Base-by-base conservation (phyloP, 2,888 invertebrate species). In the Seira ritae region DNA sequence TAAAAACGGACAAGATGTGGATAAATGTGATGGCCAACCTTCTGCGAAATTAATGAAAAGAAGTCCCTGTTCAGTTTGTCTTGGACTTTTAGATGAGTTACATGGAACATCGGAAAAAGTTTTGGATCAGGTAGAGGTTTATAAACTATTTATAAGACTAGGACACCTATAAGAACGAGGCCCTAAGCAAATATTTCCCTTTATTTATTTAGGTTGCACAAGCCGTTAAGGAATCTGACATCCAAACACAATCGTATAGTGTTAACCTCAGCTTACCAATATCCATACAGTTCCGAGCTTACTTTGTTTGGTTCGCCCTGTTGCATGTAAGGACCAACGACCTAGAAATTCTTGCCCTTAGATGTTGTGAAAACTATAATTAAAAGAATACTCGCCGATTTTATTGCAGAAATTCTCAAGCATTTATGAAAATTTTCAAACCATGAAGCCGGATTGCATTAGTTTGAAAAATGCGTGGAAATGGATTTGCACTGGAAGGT, bases 381-480 rank as follows among this genome's bases (percentile, higher is more conserved):
- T n/a, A n/a, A n/a, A n/a, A n/a, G n/a, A n/a, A n/a, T n/a, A n/a
- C n/a, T n/a, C n/a, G n/a, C 8, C 31, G 8, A 31, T 31, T 31
- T 50, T 20, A 3, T 42, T 83, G 72, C n/a, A 93, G 0, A 91
- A 92, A 84, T 94, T 94, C 89, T 92, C 93, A 0, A 89, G 90
- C 0, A 92, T 89, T 75, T 90, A 92, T 92, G 74, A 91, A 91
- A 88, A 86, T 86, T 55, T 90, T 87, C 66, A 89, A 20, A 87
- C 84, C 55, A 81, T 86, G 42, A 87, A 87, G 66, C 88, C 88
- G 15, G 88, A 88, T 67, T 76, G 84, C 1, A 88, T 90, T 12
- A 87, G 94, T 0, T 90, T 95, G 0, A 97, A 97, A 90, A 96
- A 96, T 90, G 94, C 94, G 0, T 96, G 96, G 93, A 96, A 96